Evolutionary conservation across 2,113 vertebrate genomes (phyloP).

Genomic region (Salminus brasiliensis): DNA sequence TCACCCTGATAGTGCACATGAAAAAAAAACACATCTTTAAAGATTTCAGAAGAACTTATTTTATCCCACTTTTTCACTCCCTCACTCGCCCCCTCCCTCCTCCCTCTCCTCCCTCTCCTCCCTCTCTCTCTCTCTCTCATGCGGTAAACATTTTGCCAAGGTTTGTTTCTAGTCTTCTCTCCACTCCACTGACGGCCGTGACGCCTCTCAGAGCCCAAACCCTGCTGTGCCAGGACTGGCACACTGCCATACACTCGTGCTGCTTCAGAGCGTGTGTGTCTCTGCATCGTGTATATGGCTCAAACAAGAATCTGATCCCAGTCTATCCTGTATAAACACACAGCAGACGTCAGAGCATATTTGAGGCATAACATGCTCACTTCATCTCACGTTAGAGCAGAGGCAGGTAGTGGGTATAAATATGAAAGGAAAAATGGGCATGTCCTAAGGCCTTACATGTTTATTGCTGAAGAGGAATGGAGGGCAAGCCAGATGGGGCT

Average conservation of each 20-base stretch:
- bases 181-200: neutral
- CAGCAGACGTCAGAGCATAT: conserved; percentile 19
- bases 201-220: conserved; percentile 17
- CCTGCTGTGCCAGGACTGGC: conserved; percentile 3
- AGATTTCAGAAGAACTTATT: neutral
- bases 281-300: neutral
- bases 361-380: conserved; percentile 13
- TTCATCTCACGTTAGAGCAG: conserved; percentile 9
- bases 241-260: conserved; percentile 11
- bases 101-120: neutral
- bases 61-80: too few relatives aligned
- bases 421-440: neutral
- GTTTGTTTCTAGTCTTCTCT: conserved; percentile 41
- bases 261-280: neutral
- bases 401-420: neutral
- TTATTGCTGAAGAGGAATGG: neutral
- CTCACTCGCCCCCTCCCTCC: too few relatives aligned
- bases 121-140: neutral
- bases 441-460: neutral
- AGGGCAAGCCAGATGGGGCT: neutral
- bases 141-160: conserved; percentile 21
- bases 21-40: neutral
- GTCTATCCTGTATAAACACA: conserved; percentile 30
- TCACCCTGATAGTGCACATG: neutral
- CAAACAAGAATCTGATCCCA: neutral